Conservation (phyloP, 2,797 vertebrate species). For the Natrix natrix region DNA sequence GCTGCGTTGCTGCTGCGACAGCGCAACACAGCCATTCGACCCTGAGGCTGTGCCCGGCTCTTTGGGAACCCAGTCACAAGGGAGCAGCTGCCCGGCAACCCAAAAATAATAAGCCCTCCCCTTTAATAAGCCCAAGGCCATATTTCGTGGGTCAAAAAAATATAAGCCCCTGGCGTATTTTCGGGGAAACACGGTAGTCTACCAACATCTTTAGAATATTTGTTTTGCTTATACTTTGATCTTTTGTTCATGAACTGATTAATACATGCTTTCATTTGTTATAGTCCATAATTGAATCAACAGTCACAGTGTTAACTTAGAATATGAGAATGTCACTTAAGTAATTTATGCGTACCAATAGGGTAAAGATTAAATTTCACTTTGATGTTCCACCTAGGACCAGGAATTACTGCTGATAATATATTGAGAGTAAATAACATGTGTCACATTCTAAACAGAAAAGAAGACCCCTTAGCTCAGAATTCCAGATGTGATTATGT, state of each 20-base stretch:
- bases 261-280: slow-evolving; percentile 57
- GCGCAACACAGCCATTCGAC: no score
- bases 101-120: no score
- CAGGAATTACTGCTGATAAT: slow-evolving; percentile 46
- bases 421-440: slow-evolving; percentile 38
- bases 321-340: slow-evolving; percentile 29
- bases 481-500: background rate
- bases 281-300: slow-evolving; percentile 57
- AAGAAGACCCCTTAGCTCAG: background rate
- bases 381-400: slow-evolving; percentile 51
- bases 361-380: slow-evolving; percentile 58
- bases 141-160: no score
- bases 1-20: no score
- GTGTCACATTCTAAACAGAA: slow-evolving; percentile 21
- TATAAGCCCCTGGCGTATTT: no score
- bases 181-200: no score
- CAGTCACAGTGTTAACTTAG: slow-evolving; percentile 20
- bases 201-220: slow-evolving; percentile 52
- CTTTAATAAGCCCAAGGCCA: no score
- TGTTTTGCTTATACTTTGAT: slow-evolving; percentile 58
- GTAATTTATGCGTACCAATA: slow-evolving; percentile 46
- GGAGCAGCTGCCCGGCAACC: no score
- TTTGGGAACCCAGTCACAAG: no score
- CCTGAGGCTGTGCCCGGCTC: no score
- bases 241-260: slow-evolving; percentile 69